Percentiles rank a stretch among this genome's conserved stretches.
Evolutionary conservation across 2,113 vertebrate species (phyloP).

Genomic region (Paralichthys olivaceus): DNA sequence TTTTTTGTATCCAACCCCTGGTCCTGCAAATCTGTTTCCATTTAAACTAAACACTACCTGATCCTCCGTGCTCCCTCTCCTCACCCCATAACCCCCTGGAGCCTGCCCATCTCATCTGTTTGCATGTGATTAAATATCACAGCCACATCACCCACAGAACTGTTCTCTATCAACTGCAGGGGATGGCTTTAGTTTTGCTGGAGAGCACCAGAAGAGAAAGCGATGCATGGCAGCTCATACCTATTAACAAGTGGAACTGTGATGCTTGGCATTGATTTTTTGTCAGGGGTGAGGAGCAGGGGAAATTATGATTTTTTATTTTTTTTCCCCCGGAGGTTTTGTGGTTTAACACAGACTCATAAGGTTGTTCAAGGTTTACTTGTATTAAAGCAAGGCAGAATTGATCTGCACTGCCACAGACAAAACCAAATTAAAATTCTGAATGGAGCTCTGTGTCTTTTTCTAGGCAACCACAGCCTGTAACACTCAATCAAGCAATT

Average conservation of each 20-base stretch:
- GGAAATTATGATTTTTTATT: background rate
- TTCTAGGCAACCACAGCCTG: background rate
- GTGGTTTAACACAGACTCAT: slow-evolving; percentile 27
- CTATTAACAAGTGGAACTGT: slow-evolving; percentile 34
- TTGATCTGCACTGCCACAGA: slow-evolving; percentile 13
- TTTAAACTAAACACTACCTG: slow-evolving; percentile 48
- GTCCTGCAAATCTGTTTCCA: slow-evolving; percentile 67
- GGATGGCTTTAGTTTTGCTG: slow-evolving; percentile 24
- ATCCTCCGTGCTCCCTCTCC: slow-evolving; percentile 7
- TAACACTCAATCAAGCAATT: slow-evolving; percentile 22
- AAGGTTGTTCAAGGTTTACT: slow-evolving; percentile 28
- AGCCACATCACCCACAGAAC: slow-evolving; percentile 43
- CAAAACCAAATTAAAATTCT: slow-evolving; percentile 21
- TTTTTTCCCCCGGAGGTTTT: slow-evolving; percentile 8
- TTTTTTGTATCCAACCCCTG: slow-evolving; percentile 52
- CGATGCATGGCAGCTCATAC: slow-evolving; percentile 26
- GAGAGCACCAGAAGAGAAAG: slow-evolving; percentile 16
- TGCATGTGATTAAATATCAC: slow-evolving; percentile 60
- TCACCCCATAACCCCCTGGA: background rate
- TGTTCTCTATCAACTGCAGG: slow-evolving; percentile 19
- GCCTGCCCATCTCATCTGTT: slow-evolving; percentile 44
- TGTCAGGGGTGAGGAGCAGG: background rate
- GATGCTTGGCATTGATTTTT: slow-evolving; percentile 44
- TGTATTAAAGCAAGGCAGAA: slow-evolving; percentile 12
- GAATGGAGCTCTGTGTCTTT: background rate